These are phyloP conservation scores for Muntiacus reevesi DNA, from an alignment of 2,113 vertebrate genomes.

Conservation along the genomic window DNA sequence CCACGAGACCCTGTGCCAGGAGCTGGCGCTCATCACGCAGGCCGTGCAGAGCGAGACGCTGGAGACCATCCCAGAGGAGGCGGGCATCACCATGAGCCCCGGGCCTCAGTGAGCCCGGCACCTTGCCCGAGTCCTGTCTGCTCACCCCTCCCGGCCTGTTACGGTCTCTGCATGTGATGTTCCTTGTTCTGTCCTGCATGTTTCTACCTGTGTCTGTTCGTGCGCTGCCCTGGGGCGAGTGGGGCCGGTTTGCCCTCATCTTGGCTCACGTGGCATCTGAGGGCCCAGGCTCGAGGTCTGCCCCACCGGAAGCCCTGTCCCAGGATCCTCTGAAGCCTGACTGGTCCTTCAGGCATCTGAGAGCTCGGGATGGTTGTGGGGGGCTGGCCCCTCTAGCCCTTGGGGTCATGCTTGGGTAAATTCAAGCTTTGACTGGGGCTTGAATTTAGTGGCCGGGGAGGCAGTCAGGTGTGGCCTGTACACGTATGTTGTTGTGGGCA, in stretches of 20 bases:
- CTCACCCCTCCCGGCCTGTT: neutral
- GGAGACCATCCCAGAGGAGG: constrained; percentile 92
- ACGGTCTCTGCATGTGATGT: constrained; percentile 49
- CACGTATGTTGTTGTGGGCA: neutral
- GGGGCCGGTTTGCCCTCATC: too few species aligned
- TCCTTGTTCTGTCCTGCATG: constrained; percentile 49
- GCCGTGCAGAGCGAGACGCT: constrained; percentile 91
- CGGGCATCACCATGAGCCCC: constrained; percentile 75
- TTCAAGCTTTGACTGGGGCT: neutral
- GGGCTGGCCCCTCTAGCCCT: constrained; percentile 20
- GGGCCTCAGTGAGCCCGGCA: constrained; percentile 72
- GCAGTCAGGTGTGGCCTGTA: neutral
- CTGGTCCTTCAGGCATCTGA: neutral
- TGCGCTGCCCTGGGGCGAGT: neutral
- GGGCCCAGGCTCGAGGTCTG: neutral
- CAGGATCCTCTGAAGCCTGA: neutral
- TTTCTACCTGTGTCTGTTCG: constrained; percentile 19
- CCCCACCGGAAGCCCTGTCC: neutral
- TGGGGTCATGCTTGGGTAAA: neutral
- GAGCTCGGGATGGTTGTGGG: neutral
- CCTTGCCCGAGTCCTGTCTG: neutral
- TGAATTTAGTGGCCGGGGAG: neutral
- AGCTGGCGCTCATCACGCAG: constrained; percentile 94
- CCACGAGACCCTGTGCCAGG: constrained; percentile 93
- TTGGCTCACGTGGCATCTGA: neutral